Evolutionary conservation across 2,797 vertebrate genomes (phyloP), one percentile per base, ranked within the genome.

Genomic region (Garrulus glandarius): DNA sequence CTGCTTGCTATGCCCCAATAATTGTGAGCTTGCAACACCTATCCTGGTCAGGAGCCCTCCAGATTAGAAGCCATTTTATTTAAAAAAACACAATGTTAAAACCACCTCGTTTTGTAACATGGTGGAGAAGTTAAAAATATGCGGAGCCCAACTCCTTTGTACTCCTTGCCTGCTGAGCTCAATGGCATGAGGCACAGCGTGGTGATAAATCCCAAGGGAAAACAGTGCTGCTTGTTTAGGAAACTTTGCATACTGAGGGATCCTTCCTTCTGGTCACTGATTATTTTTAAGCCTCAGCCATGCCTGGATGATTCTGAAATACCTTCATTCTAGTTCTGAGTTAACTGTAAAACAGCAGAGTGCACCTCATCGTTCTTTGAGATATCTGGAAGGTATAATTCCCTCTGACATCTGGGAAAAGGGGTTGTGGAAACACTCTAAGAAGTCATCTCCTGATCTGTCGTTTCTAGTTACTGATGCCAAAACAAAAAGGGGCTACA

Each of bases 1-100:
- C 49, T 88, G 80, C 49, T n/a, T 41, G 90, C 82, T 87, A 79
- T 18, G 89, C 91, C 91, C 91, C 84, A 94, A 47, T 70, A 89
- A 83, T 1, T 59, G 65, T 6, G 49, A 74, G 63, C 52, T 57
- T 76, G 74, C 67, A 91, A 34, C 71, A 61, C 76, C 65, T 84
- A 85, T 74, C 63, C 5, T 2, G 55, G 36, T 52, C 41, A 46
- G 72, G 59, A 87, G 34, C 41, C 65, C 44, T 68, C 37, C 9
- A 6, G 74, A 74, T 18, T 47, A 70, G 27, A 68, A 84, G 15
- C 5, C 11, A 57, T 75, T 86, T 69, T 12, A 52, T 72, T 72
- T 5, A 18, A 64, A 36, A 41, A 41, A 39, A 19, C 15, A 37
- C n/a, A 85, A 29, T n/a, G 60, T 15, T n/a, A 13, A 39, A 79